These are phyloP conservation scores for Lepidothrix coronata DNA, from an alignment of 2,113 vertebrate genomes.

Conservation along the genomic window DNA sequence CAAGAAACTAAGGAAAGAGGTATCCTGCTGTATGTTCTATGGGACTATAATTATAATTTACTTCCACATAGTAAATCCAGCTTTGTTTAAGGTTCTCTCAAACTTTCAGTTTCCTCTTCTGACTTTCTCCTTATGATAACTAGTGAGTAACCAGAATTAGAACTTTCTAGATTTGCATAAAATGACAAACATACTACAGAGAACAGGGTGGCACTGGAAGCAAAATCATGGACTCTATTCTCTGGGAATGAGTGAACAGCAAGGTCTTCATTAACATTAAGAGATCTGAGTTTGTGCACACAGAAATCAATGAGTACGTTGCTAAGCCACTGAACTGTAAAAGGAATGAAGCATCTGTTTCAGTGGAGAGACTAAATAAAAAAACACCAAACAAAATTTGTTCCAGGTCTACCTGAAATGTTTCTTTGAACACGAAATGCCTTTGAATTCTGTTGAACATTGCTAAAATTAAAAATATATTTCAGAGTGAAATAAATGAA, in stretches of 20 bases:
- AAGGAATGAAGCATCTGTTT: not conserved
- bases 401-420: not conserved
- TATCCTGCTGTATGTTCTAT: not conserved
- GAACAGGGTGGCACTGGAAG: not conserved
- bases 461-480: not conserved
- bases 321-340: not conserved
- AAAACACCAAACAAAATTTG: not conserved
- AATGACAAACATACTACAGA: not conserved
- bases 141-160: not conserved
- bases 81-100: not conserved
- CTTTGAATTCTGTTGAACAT: not conserved
- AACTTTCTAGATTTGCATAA: not conserved
- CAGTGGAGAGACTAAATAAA: not conserved
- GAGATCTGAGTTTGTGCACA: not conserved
- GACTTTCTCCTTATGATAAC: not conserved
- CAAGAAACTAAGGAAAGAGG: not conserved
- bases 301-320: not conserved
- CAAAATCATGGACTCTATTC: not conserved
- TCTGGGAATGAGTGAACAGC: not conserved
- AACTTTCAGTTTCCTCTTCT: not conserved
- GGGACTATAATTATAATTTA: not conserved
- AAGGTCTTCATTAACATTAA: constrained; percentile 3
- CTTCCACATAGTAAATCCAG: not conserved
- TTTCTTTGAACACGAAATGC: not conserved
- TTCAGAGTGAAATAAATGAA: not conserved